These are phyloP conservation scores for Cheilosia grossa DNA, from an alignment of 2,888 invertebrate genomes.

Conservation along the genomic window DNA sequence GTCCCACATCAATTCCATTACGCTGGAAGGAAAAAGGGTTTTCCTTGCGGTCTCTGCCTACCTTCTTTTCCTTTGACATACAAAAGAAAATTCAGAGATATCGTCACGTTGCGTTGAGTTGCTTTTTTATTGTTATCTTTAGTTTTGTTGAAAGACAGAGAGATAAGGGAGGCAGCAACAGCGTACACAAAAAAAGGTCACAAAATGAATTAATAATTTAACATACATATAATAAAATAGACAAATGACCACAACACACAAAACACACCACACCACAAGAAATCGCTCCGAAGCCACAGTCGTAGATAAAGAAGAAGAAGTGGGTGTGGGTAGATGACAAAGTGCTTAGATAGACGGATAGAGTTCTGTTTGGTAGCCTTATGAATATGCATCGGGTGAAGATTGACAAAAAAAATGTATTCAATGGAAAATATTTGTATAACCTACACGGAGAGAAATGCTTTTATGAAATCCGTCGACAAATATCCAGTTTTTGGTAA, in stretches of 20 bases:
- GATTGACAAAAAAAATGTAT: conserved; percentile 51
- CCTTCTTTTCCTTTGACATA: not conserved
- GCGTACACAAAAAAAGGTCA: conserved; percentile 51
- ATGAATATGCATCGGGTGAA: conserved; percentile 63
- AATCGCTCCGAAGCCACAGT: not conserved
- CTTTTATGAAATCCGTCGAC: too few species aligned
- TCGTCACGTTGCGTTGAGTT: conserved; percentile 18
- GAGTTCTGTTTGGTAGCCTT: conserved; percentile 57
- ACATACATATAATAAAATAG: conserved; percentile 68
- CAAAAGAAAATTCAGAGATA: conserved; percentile 33
- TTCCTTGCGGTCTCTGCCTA: not conserved
- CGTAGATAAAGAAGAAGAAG: conserved; percentile 22
- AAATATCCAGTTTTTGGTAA: too few species aligned
- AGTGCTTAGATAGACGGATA: conserved; percentile 50
- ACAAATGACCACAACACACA: conserved; percentile 60
- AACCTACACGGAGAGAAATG: conserved; percentile 44
- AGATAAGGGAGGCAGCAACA: conserved; percentile 15
- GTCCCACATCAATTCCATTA: conserved; percentile 54
- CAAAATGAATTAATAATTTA: conserved; percentile 70
- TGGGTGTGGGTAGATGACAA: conserved; percentile 66
- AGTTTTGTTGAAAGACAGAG: conserved; percentile 49
- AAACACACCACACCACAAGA: conserved; percentile 30
- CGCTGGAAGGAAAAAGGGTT: conserved; percentile 31
- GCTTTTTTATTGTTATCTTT: conserved; percentile 48
- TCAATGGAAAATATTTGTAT: conserved; percentile 26